Base-by-base conservation (phyloP, 1,140 invertebrate species). In the Dinoponera quadriceps region DNA sequence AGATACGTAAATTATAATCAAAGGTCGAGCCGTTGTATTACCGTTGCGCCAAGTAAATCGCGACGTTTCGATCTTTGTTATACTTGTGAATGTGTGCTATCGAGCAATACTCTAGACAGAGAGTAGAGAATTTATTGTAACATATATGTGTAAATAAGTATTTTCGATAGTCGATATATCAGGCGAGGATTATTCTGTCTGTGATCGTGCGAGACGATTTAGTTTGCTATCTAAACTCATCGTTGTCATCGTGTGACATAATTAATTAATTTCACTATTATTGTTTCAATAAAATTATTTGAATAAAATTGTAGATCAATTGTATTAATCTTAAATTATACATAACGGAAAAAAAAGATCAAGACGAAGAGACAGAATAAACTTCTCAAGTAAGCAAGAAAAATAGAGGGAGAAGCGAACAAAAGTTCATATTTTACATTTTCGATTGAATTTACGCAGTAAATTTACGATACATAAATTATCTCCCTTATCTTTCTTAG, bases 61-160 rank as follows among this genome's bases (percentile, higher is more conserved):
- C 78, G 27, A 82, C n/a, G 55, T 75, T 77, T 66, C 62, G 60
- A 60, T 87, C 73, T 78, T 87, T 48, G 69, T 73, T 87, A 82
- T 68, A 86, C 27, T 75, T 85, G 75, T 85, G 83, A 87, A 87
- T 88, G 77, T 88, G 77, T 88, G 74, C 60, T 77, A 60, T 77
- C 60, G 18, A 82, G 49, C 86, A 57, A 85, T 82, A 82, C 49
- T 77, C 59, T 88, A 87, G 85, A 82, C 78, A 73, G 63, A 65
- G 29, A 82, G 85, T 88, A 88, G 85, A 86, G 48, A 57, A 29
- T 27, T 84, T 80, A 88, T 49, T 82, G 77, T 85, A 77, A 85
- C 57, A 85, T 82, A 85, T 77, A 80, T 84, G 77, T 88, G 71
- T 87, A 85, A 48, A 77, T 85, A 84, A 62, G 60, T 82, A 82